Percentiles rank a stretch among this genome's conserved stretches.
Evolutionary conservation across 2,113 vertebrate species (phyloP).

Genomic region (Corythornis vintsioides): DNA sequence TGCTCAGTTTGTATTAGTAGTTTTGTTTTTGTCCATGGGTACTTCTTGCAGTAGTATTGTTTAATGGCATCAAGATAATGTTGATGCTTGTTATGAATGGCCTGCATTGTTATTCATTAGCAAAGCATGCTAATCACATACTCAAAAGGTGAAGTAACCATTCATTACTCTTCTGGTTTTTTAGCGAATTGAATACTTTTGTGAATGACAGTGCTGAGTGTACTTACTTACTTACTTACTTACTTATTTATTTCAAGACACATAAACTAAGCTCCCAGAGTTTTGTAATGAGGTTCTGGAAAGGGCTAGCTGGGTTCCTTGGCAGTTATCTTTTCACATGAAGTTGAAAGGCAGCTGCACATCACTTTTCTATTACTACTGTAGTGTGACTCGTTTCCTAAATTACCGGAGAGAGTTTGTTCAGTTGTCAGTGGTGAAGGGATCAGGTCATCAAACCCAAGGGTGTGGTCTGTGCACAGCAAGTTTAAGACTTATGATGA

Average conservation of each 20-base stretch:
- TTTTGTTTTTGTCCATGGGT: not conserved
- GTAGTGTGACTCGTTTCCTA: not conserved
- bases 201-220: not conserved
- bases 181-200: not conserved
- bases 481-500: not conserved
- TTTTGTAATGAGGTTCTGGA: not conserved
- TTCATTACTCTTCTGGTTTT: not conserved
- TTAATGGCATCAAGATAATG: not conserved
- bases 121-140: not conserved
- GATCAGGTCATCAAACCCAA: not conserved
- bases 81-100: not conserved
- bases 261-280: not conserved
- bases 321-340: not conserved
- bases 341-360: not conserved
- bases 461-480: not conserved
- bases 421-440: not conserved
- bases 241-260: not conserved
- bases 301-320: not conserved
- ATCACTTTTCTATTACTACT: not conserved
- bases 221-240: not conserved
- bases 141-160: not conserved
- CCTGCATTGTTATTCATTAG: not conserved
- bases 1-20: not conserved
- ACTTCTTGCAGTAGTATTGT: not conserved
- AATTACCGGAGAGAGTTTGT: accelerated